phyloP scores from a whole-genome alignment of 2,113 vertebrate species.

The Caloenas nicobarica region DNA sequence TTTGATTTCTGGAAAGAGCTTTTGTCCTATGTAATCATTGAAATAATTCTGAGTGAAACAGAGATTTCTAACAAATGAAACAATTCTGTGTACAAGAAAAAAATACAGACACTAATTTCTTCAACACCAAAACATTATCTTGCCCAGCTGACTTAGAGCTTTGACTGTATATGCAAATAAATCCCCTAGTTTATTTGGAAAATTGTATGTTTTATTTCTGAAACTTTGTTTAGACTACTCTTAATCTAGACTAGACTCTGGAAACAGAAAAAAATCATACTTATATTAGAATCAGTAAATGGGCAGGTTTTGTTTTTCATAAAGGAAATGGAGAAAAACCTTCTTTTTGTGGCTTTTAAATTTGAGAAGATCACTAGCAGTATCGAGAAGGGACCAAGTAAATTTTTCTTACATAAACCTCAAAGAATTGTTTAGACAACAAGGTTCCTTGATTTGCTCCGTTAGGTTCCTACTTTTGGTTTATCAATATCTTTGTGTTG shows the following conservation, averaged over 20 bases:
- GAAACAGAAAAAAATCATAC: background rate
- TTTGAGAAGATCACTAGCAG: background rate
- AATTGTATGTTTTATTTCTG: background rate
- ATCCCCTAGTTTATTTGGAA: background rate
- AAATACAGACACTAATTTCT: background rate
- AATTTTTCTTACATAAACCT: background rate
- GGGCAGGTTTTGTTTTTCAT: background rate
- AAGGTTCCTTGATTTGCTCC: background rate
- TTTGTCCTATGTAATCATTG: background rate
- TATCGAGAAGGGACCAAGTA: background rate
- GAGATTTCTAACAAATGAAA: background rate
- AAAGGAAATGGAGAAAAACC: background rate
- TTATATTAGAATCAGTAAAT: background rate
- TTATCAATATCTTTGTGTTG: background rate
- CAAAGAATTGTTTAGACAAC: background rate
- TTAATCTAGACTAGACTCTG: background rate
- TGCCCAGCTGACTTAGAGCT: background rate
- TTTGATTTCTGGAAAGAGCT: background rate
- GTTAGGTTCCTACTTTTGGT: background rate
- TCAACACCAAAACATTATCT: background rate
- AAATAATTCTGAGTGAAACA: background rate
- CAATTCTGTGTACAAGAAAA: background rate
- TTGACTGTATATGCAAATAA: background rate
- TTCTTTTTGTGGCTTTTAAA: background rate
- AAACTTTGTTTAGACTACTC: background rate